phyloP scores from a whole-genome alignment of 1,140 invertebrate species.

The Asobara japonica region DNA sequence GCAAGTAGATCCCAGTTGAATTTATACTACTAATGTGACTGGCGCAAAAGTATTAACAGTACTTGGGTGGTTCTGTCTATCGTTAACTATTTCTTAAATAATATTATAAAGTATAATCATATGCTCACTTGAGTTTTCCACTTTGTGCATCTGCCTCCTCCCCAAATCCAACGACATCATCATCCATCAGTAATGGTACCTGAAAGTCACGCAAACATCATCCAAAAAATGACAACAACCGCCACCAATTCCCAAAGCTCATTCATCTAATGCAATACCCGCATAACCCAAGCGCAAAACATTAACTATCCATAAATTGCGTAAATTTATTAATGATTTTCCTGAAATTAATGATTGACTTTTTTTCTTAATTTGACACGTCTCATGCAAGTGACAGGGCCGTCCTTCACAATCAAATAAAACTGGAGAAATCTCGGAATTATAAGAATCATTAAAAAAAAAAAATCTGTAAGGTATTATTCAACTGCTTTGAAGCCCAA shows the following conservation, averaged over 20 bases:
- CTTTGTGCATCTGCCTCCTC: conserved; percentile 78
- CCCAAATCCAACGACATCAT: conserved; percentile 87
- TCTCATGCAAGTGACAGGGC: conserved; percentile 1
- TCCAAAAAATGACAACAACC: conserved; percentile 27
- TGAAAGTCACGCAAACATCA: conserved; percentile 56
- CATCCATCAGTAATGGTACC: conserved; percentile 80
- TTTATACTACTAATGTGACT: no score
- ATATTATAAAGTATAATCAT: no score
- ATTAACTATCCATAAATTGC: background rate
- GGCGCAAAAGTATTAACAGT: no score
- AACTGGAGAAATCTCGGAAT: background rate
- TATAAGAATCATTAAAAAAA: background rate
- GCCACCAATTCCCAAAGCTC: conserved; percentile 2
- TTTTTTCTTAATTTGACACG: background rate
- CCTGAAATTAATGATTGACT: background rate
- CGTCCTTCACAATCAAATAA: background rate
- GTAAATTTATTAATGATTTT: background rate
- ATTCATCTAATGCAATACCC: background rate
- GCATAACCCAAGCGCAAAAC: background rate
- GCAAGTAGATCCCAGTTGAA: no score
- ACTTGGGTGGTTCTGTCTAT: no score
- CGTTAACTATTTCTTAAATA: no score
- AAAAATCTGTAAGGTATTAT: background rate
- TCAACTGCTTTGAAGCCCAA: background rate
- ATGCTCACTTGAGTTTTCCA: conserved; percentile 63